Evolutionary conservation across 2,888 invertebrate species (phyloP), one percentile per base, ranked within the genome.

Genomic region (Bibio marci): DNA sequence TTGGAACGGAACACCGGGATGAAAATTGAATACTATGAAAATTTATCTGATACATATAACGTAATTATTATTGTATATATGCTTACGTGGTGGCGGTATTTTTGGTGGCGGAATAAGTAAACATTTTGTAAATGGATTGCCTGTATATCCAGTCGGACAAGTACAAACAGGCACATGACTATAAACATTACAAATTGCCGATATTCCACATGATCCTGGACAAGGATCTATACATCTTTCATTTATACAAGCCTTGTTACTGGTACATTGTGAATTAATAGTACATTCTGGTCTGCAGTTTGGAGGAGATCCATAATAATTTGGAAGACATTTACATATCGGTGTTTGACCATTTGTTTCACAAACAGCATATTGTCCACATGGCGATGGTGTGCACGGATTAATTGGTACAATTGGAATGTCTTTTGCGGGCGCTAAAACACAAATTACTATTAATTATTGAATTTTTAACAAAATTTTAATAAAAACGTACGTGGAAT

Each of bases 141-240:
- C 76, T 2, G 67, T 34, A 33, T 58, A 53, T 54, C 65, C 65
- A 52, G 46, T 58, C 70, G 47, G 47, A 57, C 79, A 71, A 46
- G 66, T 63, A 52, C 70, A 73, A 49, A 75, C 73, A 10, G 80
- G 75, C 33, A 70, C 70, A 49, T 80, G 80, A 51, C 72, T 77
- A 34, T 71, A 66, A 2, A 76, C 76, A 52, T 71, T 69, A 47
- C 82, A 82, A 31, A 68, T 61, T 6, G 80, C 73, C 52, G 71
- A 72, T 30, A 66, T 57, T 11, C 85, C 88, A 55, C 90, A 90
- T 2, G 76, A 66, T 41, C 76, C 78, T 0, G 64, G 64, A 50
- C 87, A 87, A 56, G 82, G 80, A 57, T 83, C 78, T 43, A 65
- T 65, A 54, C 82, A 83, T 59, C 76, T 77, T 50, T 76, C 73